Evolutionary conservation across 2,888 invertebrate species (phyloP).

Genomic region (Megaustenia siamemsis): DNA sequence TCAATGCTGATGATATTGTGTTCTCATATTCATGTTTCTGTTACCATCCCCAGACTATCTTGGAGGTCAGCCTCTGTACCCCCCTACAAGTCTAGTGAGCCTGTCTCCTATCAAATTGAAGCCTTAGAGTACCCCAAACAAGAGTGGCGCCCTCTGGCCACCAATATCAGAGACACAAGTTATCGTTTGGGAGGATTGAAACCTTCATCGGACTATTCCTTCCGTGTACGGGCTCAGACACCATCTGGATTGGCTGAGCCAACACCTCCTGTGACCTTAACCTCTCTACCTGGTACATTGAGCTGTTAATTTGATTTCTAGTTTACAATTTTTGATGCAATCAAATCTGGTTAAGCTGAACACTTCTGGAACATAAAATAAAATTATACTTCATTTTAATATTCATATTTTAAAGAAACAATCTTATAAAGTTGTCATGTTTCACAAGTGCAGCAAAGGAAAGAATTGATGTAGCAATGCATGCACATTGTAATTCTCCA

Average conservation of each 20-base stretch:
- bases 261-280: slow-evolving; percentile 84
- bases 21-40: too few species aligned
- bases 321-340: too few species aligned
- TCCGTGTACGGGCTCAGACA: slow-evolving; percentile 96
- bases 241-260: slow-evolving; percentile 92
- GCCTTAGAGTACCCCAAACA: slow-evolving; percentile 68
- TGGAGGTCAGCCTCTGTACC: slow-evolving; percentile 70
- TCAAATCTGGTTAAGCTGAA: too few species aligned
- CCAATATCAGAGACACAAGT: slow-evolving; percentile 66
- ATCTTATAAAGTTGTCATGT: too few species aligned
- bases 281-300: slow-evolving; percentile 61
- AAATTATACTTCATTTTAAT: too few species aligned
- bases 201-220: slow-evolving; percentile 90
- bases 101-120: slow-evolving; percentile 71
- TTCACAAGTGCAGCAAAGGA: too few species aligned
- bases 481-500: too few species aligned
- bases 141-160: slow-evolving; percentile 75
- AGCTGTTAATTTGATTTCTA: too few species aligned
- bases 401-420: too few species aligned
- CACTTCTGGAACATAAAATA: too few species aligned
- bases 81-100: slow-evolving; percentile 56
- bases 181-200: slow-evolving; percentile 65
- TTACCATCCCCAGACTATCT: slow-evolving; percentile 60
- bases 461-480: too few species aligned
- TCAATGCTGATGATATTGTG: too few species aligned